Evolutionary conservation across 2,797 vertebrate species (phyloP), one percentile per base, ranked within the genome.

Genomic region (Danio kyathit): DNA sequence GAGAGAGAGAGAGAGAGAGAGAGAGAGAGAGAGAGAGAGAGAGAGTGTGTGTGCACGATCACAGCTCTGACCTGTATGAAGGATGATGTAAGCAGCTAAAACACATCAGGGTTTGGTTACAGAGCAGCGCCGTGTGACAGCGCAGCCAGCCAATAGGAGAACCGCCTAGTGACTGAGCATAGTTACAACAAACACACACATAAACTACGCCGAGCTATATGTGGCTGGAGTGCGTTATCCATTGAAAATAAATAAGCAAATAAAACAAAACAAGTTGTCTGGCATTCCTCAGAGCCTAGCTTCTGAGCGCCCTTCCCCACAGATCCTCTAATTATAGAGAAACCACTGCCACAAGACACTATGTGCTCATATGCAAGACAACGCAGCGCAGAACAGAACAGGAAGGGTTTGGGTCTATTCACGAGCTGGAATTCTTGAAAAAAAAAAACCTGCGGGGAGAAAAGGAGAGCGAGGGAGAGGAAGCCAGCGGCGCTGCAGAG

Each of bases 61-160:
- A 61, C 13, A 41, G 73, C 69, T 66, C 44, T 83, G 82, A 71
- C 73, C 78, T 73, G 67, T 60, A 73, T 60, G 74, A 63, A 72
- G 54, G 83, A 87, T 91, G 90, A 92, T 88, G 88, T 89, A 90
- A 93, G 89, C 84, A 83, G 88, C 89, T 90, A 86, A 87, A 85
- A 76, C 54, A 87, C 88, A 88, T 89, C 76, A 44, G 88, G 88
- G 83, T 89, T 88, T 86, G 84, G 87, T 90, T 90, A 84, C 87
- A 85, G 88, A 86, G 82, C 80, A 82, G 79, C 57, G 19, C 40
- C 16, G 86, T 86, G 83, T 88, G 87, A 86, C 88, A 88, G 64
- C 85, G 86, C 63, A 43, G 82, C 85, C 87, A 81, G 86, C 88
- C 88, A 90, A 88, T 86, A 86, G 87, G 87, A 87, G 85, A 82